phyloP scores from a whole-genome alignment of 1,140 invertebrate species.

The Spodoptera litura region DNA sequence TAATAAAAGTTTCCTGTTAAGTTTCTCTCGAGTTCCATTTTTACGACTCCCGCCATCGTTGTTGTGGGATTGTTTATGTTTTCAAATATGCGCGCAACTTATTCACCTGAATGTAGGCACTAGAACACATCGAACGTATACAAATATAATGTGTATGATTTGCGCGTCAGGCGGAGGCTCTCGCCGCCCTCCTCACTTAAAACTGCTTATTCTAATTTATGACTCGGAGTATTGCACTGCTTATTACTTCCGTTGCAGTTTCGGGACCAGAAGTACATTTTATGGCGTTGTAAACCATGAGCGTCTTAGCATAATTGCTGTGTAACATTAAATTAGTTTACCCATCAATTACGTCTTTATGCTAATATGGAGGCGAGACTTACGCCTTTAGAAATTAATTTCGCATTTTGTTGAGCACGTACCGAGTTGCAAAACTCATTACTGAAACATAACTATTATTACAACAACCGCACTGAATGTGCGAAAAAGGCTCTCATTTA shows the following conservation, averaged over 20 bases:
- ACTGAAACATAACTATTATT: slow-evolving; percentile 27
- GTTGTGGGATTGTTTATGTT: slow-evolving; percentile 80
- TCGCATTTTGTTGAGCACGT: slow-evolving; percentile 33
- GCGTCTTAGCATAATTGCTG: slow-evolving; percentile 81
- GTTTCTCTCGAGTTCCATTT: slow-evolving; percentile 77
- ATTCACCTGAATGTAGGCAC: slow-evolving; percentile 20
- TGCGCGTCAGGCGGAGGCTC: slow-evolving; percentile 47
- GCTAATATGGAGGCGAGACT: slow-evolving; percentile 60
- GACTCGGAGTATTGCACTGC: slow-evolving; percentile 76
- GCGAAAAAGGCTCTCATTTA: slow-evolving; percentile 32
- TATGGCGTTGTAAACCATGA: slow-evolving; percentile 81
- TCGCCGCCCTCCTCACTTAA: slow-evolving; percentile 65
- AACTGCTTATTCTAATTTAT: slow-evolving; percentile 84
- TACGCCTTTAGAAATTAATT: slow-evolving; percentile 47
- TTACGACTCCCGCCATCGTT: slow-evolving; percentile 78
- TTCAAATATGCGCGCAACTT: slow-evolving; percentile 66
- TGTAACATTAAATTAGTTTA: slow-evolving; percentile 79
- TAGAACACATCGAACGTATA: slow-evolving; percentile 28
- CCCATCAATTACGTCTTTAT: slow-evolving; percentile 75
- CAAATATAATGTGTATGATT: slow-evolving; percentile 46
- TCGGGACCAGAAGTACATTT: slow-evolving; percentile 77
- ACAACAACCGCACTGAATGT: slow-evolving; percentile 15
- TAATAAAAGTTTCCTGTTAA: slow-evolving; percentile 83
- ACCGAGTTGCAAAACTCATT: slow-evolving; percentile 24
- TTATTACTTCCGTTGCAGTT: slow-evolving; percentile 82